Evolutionary conservation across 2,113 vertebrate species (phyloP).

Genomic region (Martes martes): DNA sequence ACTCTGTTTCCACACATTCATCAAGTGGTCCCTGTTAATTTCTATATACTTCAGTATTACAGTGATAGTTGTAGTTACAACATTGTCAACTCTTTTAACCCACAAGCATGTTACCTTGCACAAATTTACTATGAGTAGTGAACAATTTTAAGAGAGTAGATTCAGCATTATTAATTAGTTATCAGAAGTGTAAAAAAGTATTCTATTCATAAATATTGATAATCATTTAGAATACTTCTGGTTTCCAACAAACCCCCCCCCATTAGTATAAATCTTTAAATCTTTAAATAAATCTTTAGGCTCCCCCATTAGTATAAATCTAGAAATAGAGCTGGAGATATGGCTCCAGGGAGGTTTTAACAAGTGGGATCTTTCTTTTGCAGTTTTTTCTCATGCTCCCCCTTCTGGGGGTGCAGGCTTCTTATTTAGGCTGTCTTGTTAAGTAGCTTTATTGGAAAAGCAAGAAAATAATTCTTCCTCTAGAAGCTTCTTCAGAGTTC

Average conservation of each 20-base stretch:
- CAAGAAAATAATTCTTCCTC: background rate
- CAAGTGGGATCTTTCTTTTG: background rate
- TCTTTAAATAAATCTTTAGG: background rate
- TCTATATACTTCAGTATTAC: too few relatives aligned
- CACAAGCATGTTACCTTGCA: background rate
- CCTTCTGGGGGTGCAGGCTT: background rate
- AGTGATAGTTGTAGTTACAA: too few relatives aligned
- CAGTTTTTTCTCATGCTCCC: background rate
- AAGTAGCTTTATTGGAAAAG: background rate
- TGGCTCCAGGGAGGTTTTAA: background rate
- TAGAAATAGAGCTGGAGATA: background rate
- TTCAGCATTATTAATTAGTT: background rate
- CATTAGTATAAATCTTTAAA: too few relatives aligned
- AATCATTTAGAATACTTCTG: background rate
- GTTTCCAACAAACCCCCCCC: background rate
- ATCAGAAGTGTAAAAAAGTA: background rate
- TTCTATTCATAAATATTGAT: background rate
- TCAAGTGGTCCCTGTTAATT: too few relatives aligned
- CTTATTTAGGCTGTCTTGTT: background rate
- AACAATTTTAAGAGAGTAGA: background rate
- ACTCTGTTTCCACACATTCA: too few relatives aligned
- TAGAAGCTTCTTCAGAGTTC: background rate
- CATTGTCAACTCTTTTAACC: background rate
- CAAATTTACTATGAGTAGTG: background rate
- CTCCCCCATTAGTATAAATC: background rate